phyloP scores from a whole-genome alignment of 1,140 invertebrate genomes.

The Hormaphis cornu region DNA sequence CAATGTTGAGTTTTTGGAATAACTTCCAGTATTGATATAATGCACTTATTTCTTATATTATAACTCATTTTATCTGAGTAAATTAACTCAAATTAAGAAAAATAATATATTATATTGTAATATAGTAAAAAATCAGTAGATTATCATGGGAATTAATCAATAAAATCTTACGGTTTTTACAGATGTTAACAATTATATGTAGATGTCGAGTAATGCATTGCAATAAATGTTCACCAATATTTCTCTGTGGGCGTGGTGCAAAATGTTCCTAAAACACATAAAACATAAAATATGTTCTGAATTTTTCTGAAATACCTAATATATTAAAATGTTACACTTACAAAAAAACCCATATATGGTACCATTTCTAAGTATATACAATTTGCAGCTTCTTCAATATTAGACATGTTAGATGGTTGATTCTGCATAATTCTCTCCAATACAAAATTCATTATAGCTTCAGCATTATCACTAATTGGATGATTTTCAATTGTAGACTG shows the following conservation, averaged over 20 bases:
- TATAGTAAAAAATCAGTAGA: too few relatives aligned
- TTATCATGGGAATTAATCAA: too few relatives aligned
- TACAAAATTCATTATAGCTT: neutral
- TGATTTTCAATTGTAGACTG: neutral
- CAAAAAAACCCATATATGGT: constrained; percentile 2
- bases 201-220: neutral
- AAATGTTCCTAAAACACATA: neutral
- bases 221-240: constrained; percentile 1
- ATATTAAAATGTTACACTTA: neutral
- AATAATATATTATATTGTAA: too few relatives aligned
- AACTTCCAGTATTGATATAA: neutral
- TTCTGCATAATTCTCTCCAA: neutral
- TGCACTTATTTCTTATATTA: neutral
- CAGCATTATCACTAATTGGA: neutral
- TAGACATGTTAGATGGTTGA: neutral
- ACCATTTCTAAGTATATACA: constrained; percentile 1
- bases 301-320: too few relatives aligned
- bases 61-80: neutral
- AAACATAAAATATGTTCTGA: neutral
- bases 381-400: constrained; percentile 2
- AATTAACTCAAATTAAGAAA: too few relatives aligned
- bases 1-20: constrained; percentile 20
- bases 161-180: constrained; percentile 16
- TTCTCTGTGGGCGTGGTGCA: neutral
- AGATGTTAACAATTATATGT: neutral